Base-by-base conservation (phyloP, 2,888 invertebrate species). In the Lepidocyrtoides sp. region DNA sequence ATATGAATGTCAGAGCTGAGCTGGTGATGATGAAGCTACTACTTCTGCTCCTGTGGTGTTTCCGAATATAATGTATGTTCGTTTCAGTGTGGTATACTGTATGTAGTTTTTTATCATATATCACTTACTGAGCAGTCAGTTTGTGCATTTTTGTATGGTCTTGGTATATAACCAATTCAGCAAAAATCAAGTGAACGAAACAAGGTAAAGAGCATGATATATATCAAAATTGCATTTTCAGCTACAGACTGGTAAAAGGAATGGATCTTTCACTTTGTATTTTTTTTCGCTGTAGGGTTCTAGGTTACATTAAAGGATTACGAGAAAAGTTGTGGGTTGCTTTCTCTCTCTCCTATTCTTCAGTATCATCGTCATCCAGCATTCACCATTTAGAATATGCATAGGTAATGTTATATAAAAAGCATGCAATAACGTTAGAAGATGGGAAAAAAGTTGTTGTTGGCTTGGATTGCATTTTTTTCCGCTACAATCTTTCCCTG, bases 291-390 rank as follows among this genome's bases (percentile, higher is more conserved):
- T 36, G 69, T 17, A 7, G 41, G 69, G 69, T 69, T 69, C 69
- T 69, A 69, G 69, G 69, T 69, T 69, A 69, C 69, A 41, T 69
- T 36, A 17, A 69, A 17, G 26, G 69, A 69, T 69, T 69, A 69
- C 20, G 8, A 17, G 69, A 41, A 41, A 69, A 69, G 8, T 36
- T 69, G 10, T 63, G 3, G 12, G 7, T 63, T 63, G 17, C 32
- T 69, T 17, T n/a, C 69, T 69, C 17, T 36, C 20, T 41, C 36
- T n/a, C n/a, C n/a, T n/a, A n/a, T n/a, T n/a, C n/a, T n/a, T n/a
- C n/a, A n/a, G n/a, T n/a, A n/a, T 3, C 63, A 10, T 29, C 32
- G 7, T 36, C 69, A 41, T 69, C 32, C 29, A 5, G 57, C 10
- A 29, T 29, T 63, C 29, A 12, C 29, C 32, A 69, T 69, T 2